A percentile compares a stretch with the other conserved stretches of the same genome.
phyloP scores from a whole-genome alignment of 2,888 invertebrate genomes.

The Campoletis raptor region DNA sequence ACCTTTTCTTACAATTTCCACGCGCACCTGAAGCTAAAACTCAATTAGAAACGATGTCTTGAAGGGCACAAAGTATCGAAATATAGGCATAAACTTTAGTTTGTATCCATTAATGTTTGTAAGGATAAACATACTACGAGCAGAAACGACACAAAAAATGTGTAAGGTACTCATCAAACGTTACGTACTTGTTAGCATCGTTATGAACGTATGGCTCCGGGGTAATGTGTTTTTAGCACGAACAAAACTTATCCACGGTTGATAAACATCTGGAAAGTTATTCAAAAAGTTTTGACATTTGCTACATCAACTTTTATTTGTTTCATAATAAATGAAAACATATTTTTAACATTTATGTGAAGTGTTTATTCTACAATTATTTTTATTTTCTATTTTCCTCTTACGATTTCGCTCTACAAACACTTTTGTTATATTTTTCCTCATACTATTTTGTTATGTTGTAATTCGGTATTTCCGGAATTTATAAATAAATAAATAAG shows the following conservation, averaged over 20 bases:
- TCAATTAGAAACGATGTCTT: conserved; percentile 51
- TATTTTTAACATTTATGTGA: not conserved
- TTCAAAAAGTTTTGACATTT: not conserved
- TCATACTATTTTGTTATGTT: too few relatives aligned
- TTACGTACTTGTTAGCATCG: not conserved
- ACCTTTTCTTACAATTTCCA: conserved; percentile 33
- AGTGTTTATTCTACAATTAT: not conserved
- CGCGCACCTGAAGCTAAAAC: conserved; percentile 40
- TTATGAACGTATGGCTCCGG: not conserved
- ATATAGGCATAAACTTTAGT: not conserved
- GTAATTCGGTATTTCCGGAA: too few relatives aligned
- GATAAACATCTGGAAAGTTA: not conserved
- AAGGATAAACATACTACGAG: conserved; percentile 10
- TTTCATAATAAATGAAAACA: not conserved
- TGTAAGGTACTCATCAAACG: not conserved
- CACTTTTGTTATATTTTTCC: too few relatives aligned
- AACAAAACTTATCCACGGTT: not conserved
- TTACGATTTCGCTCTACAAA: too few relatives aligned
- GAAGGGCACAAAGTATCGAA: conserved; percentile 29
- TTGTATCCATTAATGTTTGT: conserved; percentile 23
- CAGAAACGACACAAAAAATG: not conserved
- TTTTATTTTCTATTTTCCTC: too few relatives aligned
- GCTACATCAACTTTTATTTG: not conserved
- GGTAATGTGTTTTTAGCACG: not conserved
- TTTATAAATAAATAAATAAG: too few relatives aligned